A percentile compares a stretch with the other conserved stretches of the same genome.
phyloP scores from a whole-genome alignment of 2,888 invertebrate species.

The Penaeus monodon region DNA sequence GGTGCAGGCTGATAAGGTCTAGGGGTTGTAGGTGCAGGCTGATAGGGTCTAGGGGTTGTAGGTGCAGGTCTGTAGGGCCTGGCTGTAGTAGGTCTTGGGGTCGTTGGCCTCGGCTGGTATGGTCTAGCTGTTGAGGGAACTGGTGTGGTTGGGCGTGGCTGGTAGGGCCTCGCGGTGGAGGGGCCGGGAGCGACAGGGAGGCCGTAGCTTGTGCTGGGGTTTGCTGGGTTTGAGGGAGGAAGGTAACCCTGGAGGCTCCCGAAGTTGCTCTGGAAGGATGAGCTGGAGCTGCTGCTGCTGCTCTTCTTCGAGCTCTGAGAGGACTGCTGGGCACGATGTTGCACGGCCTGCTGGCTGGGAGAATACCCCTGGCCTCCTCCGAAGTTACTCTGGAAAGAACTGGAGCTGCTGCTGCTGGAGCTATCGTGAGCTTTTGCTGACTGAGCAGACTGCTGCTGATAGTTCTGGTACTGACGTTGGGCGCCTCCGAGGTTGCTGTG shows the following conservation, averaged over 20 bases:
- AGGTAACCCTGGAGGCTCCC: background rate
- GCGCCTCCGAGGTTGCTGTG: background rate
- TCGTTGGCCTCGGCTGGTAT: background rate
- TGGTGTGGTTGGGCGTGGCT: conserved; percentile 18
- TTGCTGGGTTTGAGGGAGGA: background rate
- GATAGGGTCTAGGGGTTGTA: background rate
- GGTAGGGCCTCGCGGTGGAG: background rate
- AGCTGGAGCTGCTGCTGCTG: background rate
- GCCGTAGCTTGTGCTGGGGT: background rate
- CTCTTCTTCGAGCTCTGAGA: conserved; percentile 7
- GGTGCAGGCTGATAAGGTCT: background rate
- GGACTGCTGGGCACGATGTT: background rate
- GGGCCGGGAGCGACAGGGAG: background rate
- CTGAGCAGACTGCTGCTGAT: conserved; percentile 2
- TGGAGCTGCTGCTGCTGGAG: conserved; percentile 18
- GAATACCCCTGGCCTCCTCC: background rate
- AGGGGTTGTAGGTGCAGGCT: background rate
- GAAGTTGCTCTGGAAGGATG: background rate
- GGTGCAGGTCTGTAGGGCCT: background rate
- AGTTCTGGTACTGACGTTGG: conserved; percentile 2
- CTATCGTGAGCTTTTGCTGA: conserved; percentile 33
- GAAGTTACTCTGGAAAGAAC: background rate
- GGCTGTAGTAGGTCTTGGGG: background rate
- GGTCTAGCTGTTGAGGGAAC: conserved; percentile 4
- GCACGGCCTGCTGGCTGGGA: background rate